A percentile compares a stretch with the other conserved stretches of the same genome.
Evolutionary conservation across 2,113 vertebrate genomes (phyloP).

Genomic region (Mandrillus leucophaeus): DNA sequence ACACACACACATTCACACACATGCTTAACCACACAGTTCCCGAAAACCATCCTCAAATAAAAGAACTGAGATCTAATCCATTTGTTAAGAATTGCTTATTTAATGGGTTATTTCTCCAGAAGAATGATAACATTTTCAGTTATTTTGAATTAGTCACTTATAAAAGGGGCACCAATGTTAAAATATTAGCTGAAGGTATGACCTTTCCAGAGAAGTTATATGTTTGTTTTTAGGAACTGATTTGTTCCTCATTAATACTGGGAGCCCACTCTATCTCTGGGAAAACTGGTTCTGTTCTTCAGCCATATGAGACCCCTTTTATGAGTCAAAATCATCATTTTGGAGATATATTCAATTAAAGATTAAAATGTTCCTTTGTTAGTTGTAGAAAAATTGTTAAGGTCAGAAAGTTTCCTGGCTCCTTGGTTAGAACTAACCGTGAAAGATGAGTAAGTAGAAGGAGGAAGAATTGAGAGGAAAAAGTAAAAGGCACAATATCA

Average conservation of each 20-base stretch:
- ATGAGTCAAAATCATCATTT: neutral
- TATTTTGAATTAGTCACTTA: neutral
- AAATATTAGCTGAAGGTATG: neutral
- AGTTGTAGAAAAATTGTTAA: neutral
- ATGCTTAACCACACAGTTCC: neutral
- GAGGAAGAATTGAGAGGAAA: neutral
- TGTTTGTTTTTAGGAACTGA: neutral
- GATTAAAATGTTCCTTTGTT: neutral
- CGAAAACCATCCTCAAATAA: neutral
- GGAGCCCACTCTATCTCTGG: neutral
- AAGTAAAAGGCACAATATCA: neutral
- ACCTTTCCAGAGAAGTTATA: neutral
- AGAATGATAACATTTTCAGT: neutral
- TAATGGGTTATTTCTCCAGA: neutral
- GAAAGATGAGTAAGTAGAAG: neutral
- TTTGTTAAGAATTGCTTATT: neutral
- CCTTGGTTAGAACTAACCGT: neutral
- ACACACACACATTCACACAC: neutral
- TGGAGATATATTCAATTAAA: neutral
- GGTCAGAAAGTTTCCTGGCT: neutral
- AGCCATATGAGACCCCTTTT: neutral
- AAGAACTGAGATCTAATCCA: neutral
- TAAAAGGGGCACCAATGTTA: neutral
- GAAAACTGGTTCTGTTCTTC: neutral
- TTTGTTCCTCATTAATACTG: neutral